phyloP scores from a whole-genome alignment of 2,888 invertebrate genomes.

The Phortica okadai region DNA sequence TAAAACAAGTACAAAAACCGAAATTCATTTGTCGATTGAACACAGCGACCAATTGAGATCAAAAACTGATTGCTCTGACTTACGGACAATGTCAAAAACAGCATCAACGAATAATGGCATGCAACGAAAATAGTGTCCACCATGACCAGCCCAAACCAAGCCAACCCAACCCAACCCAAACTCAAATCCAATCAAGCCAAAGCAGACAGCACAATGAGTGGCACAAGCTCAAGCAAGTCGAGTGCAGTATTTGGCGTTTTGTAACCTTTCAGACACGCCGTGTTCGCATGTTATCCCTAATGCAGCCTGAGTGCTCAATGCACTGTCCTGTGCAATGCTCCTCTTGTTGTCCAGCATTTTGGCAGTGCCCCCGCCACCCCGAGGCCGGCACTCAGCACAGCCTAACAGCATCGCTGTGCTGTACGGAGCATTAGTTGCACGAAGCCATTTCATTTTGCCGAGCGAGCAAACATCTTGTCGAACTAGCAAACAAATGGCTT shows the following conservation, averaged over 20 bases:
- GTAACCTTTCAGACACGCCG: conserved; percentile 68
- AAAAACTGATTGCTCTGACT: background rate
- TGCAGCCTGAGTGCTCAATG: conserved; percentile 59
- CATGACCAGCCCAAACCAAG: conserved; percentile 66
- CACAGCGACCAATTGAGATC: background rate
- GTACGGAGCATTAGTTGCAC: conserved; percentile 49
- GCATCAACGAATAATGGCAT: background rate
- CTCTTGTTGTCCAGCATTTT: background rate
- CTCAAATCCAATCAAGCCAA: no score
- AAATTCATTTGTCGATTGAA: background rate
- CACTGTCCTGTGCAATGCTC: conserved; percentile 1
- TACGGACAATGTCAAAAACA: background rate
- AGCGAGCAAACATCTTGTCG: conserved; percentile 74
- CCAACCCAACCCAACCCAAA: conserved; percentile 55
- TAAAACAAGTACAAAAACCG: background rate
- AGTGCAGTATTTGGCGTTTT: conserved; percentile 68
- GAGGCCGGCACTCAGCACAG: conserved; percentile 26
- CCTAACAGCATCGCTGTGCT: conserved; percentile 19
- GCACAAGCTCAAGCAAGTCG: conserved; percentile 55
- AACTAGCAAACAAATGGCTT: conserved; percentile 74
- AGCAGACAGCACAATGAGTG: conserved; percentile 62
- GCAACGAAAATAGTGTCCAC: conserved; percentile 62
- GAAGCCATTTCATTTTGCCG: conserved; percentile 70
- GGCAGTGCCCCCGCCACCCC: background rate
- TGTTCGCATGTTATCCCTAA: conserved; percentile 71